Evolutionary conservation across 2,113 vertebrate species (phyloP).

Genomic region (Triplophysa siluroides): DNA sequence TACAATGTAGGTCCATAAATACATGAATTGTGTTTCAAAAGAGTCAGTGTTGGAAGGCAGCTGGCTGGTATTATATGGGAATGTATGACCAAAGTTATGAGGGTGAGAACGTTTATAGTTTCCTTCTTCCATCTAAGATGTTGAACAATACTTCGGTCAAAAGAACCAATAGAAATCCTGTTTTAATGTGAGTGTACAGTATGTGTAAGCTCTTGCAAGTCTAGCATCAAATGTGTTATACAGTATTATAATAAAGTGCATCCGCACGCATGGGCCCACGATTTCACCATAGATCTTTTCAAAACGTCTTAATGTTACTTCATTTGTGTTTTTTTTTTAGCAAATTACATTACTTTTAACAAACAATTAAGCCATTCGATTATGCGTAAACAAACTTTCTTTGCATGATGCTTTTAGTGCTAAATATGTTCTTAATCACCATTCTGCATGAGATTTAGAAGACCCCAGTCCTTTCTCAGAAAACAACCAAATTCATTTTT

Average conservation of each 20-base stretch:
- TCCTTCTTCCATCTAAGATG: background rate
- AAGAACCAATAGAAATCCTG: too few relatives aligned
- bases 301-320: background rate
- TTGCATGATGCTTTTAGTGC: background rate
- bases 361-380: conserved; percentile 11
- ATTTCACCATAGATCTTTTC: background rate
- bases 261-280: background rate
- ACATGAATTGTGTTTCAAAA: conserved; percentile 19
- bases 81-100: background rate
- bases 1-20: background rate
- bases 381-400: background rate
- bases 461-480: too few relatives aligned
- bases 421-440: background rate
- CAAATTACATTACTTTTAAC: conserved; percentile 24
- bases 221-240: too few relatives aligned
- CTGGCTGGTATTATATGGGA: background rate
- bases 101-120: too few relatives aligned
- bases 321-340: background rate
- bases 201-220: background rate
- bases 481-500: too few relatives aligned
- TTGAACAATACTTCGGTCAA: background rate
- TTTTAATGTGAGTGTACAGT: background rate
- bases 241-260: too few relatives aligned
- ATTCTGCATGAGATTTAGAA: background rate
- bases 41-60: background rate